Conservation (phyloP, 2,888 invertebrate species). For the Sthenelais limicola region DNA sequence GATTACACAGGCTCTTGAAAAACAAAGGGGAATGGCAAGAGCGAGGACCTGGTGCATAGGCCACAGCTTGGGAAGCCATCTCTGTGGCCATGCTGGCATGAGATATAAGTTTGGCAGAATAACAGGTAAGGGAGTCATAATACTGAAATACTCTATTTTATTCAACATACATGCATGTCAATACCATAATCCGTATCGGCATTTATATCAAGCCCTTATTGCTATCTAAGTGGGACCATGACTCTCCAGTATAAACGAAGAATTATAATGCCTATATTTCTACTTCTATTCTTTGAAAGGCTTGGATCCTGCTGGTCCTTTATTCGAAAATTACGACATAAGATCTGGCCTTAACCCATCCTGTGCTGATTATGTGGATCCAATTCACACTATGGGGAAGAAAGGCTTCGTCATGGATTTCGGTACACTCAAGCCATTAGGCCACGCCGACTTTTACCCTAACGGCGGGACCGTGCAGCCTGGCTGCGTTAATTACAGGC, state of each 20-base stretch:
- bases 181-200: too few relatives aligned
- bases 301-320: conserved; percentile 89
- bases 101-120: conserved; percentile 64
- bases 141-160: too few relatives aligned
- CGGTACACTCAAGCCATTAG: conserved; percentile 40
- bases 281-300: conserved; percentile 22
- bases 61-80: conserved; percentile 90
- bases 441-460: conserved; percentile 69
- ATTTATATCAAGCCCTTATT: too few relatives aligned
- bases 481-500: conserved; percentile 61
- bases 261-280: too few relatives aligned
- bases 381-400: conserved; percentile 88
- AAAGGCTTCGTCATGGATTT: conserved; percentile 43
- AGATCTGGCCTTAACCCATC: conserved; percentile 85
- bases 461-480: conserved; percentile 72
- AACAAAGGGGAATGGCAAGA: conserved; percentile 44
- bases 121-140: conserved; percentile 66
- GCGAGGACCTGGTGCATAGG: conserved; percentile 85
- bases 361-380: conserved; percentile 90
- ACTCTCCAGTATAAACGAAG: too few relatives aligned
- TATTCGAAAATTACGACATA: conserved; percentile 87
- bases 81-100: conserved; percentile 87
- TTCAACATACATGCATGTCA: too few relatives aligned
- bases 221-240: too few relatives aligned
- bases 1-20: conserved; percentile 57